Base-by-base conservation (phyloP, 2,888 invertebrate genomes). In the Oscheius sp. region DNA sequence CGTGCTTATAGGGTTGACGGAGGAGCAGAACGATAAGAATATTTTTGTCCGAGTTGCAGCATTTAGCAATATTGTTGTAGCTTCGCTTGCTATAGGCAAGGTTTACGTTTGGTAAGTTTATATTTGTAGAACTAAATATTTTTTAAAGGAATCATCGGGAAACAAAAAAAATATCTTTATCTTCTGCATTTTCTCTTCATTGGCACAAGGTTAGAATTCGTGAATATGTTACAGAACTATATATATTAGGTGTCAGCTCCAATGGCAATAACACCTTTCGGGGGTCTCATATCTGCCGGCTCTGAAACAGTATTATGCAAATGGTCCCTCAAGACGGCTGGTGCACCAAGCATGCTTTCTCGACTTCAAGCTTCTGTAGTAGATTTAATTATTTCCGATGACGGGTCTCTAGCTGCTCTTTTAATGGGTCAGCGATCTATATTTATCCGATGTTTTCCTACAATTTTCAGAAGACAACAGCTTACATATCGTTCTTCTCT, bases 381-480 rank as follows among this genome's bases (percentile, higher is more conserved):
- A 23, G 41, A 53, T 21, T 21, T 81, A n/a, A 52, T 35, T 1
- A 43, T 78, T 21, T 76, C 77, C 0, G 61, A 64, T 2, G 81
- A 81, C 49, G 73, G 73, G 21, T 74, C 76, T 9, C 69, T 64
- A 12, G 73, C 73, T 59, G 72, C 71, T 6, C 53, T 81, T n/a
- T 13, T 79, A 1, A 64, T 81, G 76, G 79, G 79, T 79, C 21
- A 69, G 73, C 41, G 21, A 18, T 18, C 6, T 64, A 45, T 3
- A n/a, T n/a, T n/a, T n/a, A n/a, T n/a, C n/a, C n/a, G n/a, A n/a
- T n/a, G n/a, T n/a, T 35, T 35, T 6, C 21, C 13, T 2, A 7
- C 18, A 6, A 9, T 35, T 80, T 69, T 53, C 72, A 64, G 84
- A 81, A 64, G 83, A 85, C 72, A 84, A 83, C 72, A 76, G 81